A percentile compares a stretch with the other conserved stretches of the same genome.
Evolutionary conservation across 1,140 invertebrate species (phyloP).

Genomic region (Drosophila elegans): DNA sequence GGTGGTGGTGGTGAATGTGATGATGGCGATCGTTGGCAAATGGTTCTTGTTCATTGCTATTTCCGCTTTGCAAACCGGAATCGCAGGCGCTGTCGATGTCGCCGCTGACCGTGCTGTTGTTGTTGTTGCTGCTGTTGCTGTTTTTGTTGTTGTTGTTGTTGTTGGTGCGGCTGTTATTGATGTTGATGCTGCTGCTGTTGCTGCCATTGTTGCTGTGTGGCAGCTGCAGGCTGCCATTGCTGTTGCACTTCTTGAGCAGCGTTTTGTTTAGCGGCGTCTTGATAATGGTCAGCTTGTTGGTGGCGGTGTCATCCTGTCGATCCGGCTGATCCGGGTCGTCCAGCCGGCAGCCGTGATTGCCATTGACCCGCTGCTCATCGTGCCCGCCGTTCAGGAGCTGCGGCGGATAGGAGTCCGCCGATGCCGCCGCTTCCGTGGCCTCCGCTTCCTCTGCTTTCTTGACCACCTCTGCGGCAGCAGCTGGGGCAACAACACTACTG

Average conservation of each 20-base stretch:
- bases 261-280: conserved; percentile 80
- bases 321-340: conserved; percentile 18
- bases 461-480: conserved; percentile 16
- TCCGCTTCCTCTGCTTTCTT: not conserved
- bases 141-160: conserved; percentile 42
- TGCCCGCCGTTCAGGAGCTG: conserved; percentile 16
- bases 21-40: conserved; percentile 75
- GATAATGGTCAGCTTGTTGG: conserved; percentile 71
- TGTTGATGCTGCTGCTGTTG: conserved; percentile 58
- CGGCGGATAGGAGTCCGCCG: not conserved
- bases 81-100: conserved; percentile 53
- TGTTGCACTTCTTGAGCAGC: conserved; percentile 78
- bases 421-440: not conserved
- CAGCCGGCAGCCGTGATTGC: conserved; percentile 23
- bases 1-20: conserved; percentile 65
- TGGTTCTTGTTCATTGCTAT: conserved; percentile 76
- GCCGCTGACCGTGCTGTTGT: conserved; percentile 11
- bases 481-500: conserved; percentile 12
- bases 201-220: conserved; percentile 31
- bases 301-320: conserved; percentile 13
- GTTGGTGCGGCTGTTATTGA: conserved; percentile 47
- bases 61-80: conserved; percentile 82
- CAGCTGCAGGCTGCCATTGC: conserved; percentile 33
- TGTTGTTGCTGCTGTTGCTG: conserved; percentile 18
- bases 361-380: conserved; percentile 28